Conservation (phyloP, 2,888 invertebrate genomes). For the Maniola hyperantus region DNA sequence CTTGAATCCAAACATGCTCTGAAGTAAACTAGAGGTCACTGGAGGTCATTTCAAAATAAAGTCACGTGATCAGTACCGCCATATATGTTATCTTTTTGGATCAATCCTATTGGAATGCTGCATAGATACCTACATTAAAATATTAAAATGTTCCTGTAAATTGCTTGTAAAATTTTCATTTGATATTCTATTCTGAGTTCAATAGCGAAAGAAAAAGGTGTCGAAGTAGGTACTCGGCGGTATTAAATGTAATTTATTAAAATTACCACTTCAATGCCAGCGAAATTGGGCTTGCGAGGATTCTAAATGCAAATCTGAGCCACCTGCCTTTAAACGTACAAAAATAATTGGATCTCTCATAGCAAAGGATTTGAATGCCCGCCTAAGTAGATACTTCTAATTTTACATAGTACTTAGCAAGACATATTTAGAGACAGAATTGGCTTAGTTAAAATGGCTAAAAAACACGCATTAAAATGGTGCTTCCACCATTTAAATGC, state of each 20-base stretch:
- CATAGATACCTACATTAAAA: neutral
- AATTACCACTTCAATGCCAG: slow-evolving; percentile 41
- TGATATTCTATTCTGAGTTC: slow-evolving; percentile 34
- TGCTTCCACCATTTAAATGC: too few species aligned
- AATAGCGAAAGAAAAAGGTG: slow-evolving; percentile 29
- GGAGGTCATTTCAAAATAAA: too few species aligned
- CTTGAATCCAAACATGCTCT: too few species aligned
- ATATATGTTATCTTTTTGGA: too few species aligned
- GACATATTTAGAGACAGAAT: too few species aligned
- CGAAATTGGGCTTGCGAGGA: slow-evolving; percentile 21
- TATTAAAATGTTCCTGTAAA: neutral
- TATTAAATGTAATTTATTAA: slow-evolving; percentile 48
- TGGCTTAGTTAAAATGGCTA: too few species aligned
- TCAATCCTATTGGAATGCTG: too few species aligned
- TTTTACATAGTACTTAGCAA: too few species aligned
- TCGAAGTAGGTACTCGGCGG: slow-evolving; percentile 22
- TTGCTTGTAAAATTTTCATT: slow-evolving; percentile 25
- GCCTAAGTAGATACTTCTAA: neutral
- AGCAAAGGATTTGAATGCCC: neutral
- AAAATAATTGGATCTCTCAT: neutral
- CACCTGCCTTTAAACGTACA: slow-evolving; percentile 2
- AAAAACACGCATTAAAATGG: too few species aligned
- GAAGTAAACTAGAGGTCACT: too few species aligned
- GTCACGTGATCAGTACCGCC: too few species aligned
- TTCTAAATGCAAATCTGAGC: slow-evolving; percentile 30